These are phyloP conservation scores for Siphamia tubifer DNA, from an alignment of 2,113 vertebrate genomes.

Conservation along the genomic window DNA sequence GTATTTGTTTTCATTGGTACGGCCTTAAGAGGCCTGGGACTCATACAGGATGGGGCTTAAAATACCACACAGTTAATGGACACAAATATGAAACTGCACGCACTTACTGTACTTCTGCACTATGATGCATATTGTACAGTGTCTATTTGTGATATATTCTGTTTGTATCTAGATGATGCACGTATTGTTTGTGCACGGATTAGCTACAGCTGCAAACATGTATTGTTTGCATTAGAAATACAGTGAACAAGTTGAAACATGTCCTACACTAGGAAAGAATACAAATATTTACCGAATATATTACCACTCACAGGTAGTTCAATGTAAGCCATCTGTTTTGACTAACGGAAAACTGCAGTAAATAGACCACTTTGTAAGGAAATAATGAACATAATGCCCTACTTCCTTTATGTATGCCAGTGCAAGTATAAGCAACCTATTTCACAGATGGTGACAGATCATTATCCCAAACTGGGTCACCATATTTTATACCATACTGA, in stretches of 20 bases:
- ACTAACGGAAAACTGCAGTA: neutral
- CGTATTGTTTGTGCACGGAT: too few species aligned
- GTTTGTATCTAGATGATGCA: neutral
- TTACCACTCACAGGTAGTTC: neutral
- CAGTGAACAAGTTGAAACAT: slow-evolving; percentile 31
- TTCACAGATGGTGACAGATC: too few species aligned
- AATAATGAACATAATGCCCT: too few species aligned
- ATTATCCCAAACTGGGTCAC: too few species aligned
- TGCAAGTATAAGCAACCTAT: too few species aligned
- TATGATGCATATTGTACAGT: neutral
- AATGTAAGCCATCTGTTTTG: neutral
- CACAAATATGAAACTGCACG: neutral
- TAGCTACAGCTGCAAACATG: slow-evolving; percentile 5
- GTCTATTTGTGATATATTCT: too few species aligned
- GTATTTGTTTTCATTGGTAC: slow-evolving; percentile 64
- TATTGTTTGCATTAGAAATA: slow-evolving; percentile 4
- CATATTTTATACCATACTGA: too few species aligned
- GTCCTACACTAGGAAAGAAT: neutral
- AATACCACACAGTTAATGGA: neutral
- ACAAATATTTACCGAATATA: neutral
- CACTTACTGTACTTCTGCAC: too few species aligned
- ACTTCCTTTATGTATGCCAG: too few species aligned
- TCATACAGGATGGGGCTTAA: slow-evolving; percentile 20
- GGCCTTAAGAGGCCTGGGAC: slow-evolving; percentile 71
- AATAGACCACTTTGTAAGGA: too few species aligned